Conservation (phyloP, 2,888 invertebrate genomes). For the Apoda limacodes region DNA sequence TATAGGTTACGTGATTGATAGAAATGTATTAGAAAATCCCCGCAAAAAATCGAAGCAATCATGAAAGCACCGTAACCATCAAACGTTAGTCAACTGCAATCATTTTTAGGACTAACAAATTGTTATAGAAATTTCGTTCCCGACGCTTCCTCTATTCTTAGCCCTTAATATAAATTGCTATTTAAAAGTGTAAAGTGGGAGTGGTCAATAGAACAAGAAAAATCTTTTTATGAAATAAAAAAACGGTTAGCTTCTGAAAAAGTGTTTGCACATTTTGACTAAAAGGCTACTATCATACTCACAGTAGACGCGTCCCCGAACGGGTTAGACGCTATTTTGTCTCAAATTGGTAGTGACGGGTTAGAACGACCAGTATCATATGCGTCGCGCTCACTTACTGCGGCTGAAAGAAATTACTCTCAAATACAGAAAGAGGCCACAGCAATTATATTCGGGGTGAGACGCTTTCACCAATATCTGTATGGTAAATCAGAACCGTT, state of each 20-base stretch:
- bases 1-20: slow-evolving; percentile 17
- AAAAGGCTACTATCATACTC: neutral
- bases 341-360: neutral
- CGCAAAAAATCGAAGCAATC: slow-evolving; percentile 11
- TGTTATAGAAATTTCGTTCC: slow-evolving; percentile 8
- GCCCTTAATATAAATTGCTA: slow-evolving; percentile 3
- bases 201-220: slow-evolving; percentile 3
- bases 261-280: neutral
- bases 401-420: slow-evolving; percentile 5
- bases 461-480: slow-evolving; percentile 13
- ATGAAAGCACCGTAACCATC: neutral
- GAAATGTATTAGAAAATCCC: slow-evolving; percentile 15
- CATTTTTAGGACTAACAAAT: slow-evolving; percentile 6
- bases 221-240: slow-evolving; percentile 1
- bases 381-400: slow-evolving; percentile 8
- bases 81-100: slow-evolving; percentile 6
- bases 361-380: slow-evolving; percentile 7
- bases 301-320: slow-evolving; percentile 1
- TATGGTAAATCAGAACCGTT: slow-evolving; percentile 7
- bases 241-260: neutral
- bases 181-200: slow-evolving; percentile 6
- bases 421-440: slow-evolving; percentile 13
- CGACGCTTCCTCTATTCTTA: slow-evolving; percentile 4
- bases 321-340: neutral
- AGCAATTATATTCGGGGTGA: slow-evolving; percentile 13